Evolutionary conservation across 2,797 vertebrate genomes (phyloP), one percentile per base, ranked within the genome.

Genomic region (Poecilia wingei): DNA sequence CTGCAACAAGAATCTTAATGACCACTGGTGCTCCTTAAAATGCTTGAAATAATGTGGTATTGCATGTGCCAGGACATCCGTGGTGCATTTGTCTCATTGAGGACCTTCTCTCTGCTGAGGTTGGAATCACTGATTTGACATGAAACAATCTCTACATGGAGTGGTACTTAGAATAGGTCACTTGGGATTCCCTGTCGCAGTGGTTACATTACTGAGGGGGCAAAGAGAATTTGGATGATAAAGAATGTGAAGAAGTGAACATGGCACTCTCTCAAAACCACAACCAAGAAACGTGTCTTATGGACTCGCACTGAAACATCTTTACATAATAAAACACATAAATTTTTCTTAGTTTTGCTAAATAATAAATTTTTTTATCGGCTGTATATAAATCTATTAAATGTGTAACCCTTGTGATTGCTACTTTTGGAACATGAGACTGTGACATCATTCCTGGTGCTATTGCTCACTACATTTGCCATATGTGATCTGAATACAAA

Each of bases 21-120:
- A 68, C 64, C 20, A 41, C 31, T 61, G 84, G 87, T 82, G 68
- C 74, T 87, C 89, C 92, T 91, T 91, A 92, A 88, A 89, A 87
- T 72, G 68, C 79, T 83, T 86, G 41, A 89, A 89, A 87, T 86
- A 87, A 92, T 76, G 82, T 87, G 79, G 82, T 79, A 84, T 83
- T 74, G 81, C 72, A 90, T 84, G 83, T 80, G 79, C 59, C 0
- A 43, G 77, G 86, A 88, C 86, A 86, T 72, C 74, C 82, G 69
- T 87, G 90, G 88, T 86, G 87, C 53, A 68, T 59, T 71, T 66
- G 33, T 74, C 87, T 89, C 80, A 71, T 77, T 64, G 31, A 43
- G 79, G 78, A 74, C 86, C 61, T 55, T 80, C 73, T 69, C 88
- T 80, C 73, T 74, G 80, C 77, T 68, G 77, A 41, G 14, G 13